Percentiles rank a stretch among this genome's conserved stretches.
These are phyloP conservation scores for Pseudopodoces humilis DNA, from an alignment of 2,113 vertebrate genomes.

Conservation along the genomic window DNA sequence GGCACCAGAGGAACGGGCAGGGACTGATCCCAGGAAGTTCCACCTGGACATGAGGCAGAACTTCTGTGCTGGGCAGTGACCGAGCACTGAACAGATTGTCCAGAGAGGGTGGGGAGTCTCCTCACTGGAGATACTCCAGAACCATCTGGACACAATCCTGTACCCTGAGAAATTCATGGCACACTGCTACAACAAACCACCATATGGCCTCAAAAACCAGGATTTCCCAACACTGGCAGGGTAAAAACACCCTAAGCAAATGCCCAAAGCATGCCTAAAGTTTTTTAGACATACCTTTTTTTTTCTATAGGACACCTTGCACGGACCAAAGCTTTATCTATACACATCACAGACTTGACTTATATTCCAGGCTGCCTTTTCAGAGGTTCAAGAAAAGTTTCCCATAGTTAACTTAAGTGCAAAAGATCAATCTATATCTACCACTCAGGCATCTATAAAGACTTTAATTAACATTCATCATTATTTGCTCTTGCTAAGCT, in stretches of 20 bases:
- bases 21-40: not conserved
- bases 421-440: not conserved
- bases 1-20: not conserved
- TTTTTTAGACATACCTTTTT: not conserved
- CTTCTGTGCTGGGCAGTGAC: accelerated
- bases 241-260: not conserved
- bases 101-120: not conserved
- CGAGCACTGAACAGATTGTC: accelerated
- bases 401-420: not conserved
- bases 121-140: not conserved
- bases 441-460: not conserved
- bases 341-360: not conserved
- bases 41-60: not conserved
- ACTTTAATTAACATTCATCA: not conserved
- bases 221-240: not conserved
- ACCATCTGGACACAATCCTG: accelerated
- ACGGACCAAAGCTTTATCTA: not conserved
- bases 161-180: not conserved
- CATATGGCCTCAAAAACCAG: not conserved
- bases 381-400: not conserved
- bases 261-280: not conserved
- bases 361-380: not conserved
- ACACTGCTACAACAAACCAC: accelerated
- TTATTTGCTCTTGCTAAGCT: not conserved
- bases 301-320: not conserved